Percentiles rank a stretch among this genome's conserved stretches.
Evolutionary conservation across 1,140 invertebrate species (phyloP).

Genomic region (Bilobella aurantiaca): DNA sequence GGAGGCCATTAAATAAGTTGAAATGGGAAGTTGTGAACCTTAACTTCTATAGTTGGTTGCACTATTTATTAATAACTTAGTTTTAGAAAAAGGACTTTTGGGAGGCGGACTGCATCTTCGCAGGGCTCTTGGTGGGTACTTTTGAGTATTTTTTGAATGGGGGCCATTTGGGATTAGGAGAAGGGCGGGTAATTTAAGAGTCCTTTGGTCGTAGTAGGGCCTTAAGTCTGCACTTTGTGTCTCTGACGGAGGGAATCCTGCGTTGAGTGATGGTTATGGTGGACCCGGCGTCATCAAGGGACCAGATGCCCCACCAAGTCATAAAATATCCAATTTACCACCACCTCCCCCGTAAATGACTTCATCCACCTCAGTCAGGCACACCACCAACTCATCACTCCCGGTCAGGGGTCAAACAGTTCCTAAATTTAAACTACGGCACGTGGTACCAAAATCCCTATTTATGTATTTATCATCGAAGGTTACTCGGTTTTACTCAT

Average conservation of each 20-base stretch:
- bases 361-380: neutral
- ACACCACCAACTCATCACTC: neutral
- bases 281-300: neutral
- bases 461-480: no score
- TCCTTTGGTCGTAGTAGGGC: neutral
- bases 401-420: neutral
- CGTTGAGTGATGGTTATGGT: neutral
- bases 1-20: neutral
- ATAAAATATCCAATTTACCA: constrained; percentile 8
- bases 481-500: no score
- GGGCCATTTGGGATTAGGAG: neutral
- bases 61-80: neutral
- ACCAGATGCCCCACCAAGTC: neutral
- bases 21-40: neutral
- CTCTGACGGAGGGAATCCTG: neutral
- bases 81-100: neutral
- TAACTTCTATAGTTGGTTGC: neutral
- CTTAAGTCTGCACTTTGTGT: neutral
- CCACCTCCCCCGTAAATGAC: neutral
- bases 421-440: no score
- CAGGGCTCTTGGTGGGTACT: neutral
- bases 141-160: neutral
- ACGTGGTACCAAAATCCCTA: no score
- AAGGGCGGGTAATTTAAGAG: neutral
- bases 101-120: neutral